Base-by-base conservation (phyloP, 2,113 vertebrate genomes). In the Nesoenas mayeri region DNA sequence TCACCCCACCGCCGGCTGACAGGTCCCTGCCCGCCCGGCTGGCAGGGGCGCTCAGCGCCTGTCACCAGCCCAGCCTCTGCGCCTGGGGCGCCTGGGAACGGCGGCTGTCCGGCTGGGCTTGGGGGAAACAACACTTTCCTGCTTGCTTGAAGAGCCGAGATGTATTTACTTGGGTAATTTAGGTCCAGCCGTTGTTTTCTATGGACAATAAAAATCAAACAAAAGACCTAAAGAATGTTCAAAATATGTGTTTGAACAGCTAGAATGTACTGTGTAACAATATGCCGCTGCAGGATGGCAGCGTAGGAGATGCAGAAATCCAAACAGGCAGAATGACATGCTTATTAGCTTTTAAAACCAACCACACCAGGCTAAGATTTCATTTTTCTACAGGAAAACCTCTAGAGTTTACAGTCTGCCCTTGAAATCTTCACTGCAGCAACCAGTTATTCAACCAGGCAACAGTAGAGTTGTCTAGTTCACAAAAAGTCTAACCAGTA, bases 1-100 rank as follows among this genome's bases (percentile, higher is more conserved):
- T 98, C 98, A 98, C 98, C 98, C 98, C 98, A 98, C 98, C 85
- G 90, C 95, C 79, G 3, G 83, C 93, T 75, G 54, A 81, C 91
- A 91, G 89, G 85, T 44, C 73, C 94, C 48, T 29, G 50, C 92
- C 96, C 77, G 51, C 36, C 58, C 24, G 11, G 69, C 67, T 58
- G 69, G 67, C 80, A 72, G 89, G 36, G 18, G 80, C 7, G 26
- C 82, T 70, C 65, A 60, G 79, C 50, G 44, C 36, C 73, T 1
- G 62, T 20, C 92, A 64, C 26, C 82, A 38, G 10, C 70, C 28
- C 85, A 7, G 75, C 89, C 85, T 65, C 71, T 15, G 51, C n/a
- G 88, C 25, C 65, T 25, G 15, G 21, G 48, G 22, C 12, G 8
- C 71, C 67, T 3, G 38, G 24, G 74, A 24, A 26, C 2, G 31